Percentiles rank a stretch among this genome's conserved stretches.
These are phyloP conservation scores for Netelia fuscicornis DNA, from an alignment of 2,888 invertebrate species.

Conservation along the genomic window DNA sequence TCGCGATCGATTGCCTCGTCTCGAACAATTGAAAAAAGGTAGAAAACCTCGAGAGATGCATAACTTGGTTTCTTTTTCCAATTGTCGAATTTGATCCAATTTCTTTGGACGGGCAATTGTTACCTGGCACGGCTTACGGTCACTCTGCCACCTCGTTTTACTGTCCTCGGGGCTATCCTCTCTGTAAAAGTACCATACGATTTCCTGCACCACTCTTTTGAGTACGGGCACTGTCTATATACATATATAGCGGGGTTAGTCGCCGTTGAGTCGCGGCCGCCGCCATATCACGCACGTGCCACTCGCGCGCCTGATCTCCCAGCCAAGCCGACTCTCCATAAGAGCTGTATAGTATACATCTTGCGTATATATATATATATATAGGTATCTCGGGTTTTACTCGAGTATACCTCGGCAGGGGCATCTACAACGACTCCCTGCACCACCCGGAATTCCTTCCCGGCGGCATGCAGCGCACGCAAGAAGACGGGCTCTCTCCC, in stretches of 20 bases:
- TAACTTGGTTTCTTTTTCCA: no score
- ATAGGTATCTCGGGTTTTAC: conserved; percentile 4
- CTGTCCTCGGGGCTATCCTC: conserved; percentile 4
- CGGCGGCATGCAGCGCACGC: conserved; percentile 67
- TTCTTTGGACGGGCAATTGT: no score
- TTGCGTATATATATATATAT: neutral
- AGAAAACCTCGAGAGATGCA: no score
- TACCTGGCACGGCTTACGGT: neutral
- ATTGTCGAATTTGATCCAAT: no score
- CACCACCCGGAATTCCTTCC: conserved; percentile 68
- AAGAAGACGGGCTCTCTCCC: conserved; percentile 55
- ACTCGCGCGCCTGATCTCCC: conserved; percentile 61
- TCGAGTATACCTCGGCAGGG: conserved; percentile 39
- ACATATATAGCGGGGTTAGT: neutral
- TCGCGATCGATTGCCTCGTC: no score
- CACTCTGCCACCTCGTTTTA: conserved; percentile 52
- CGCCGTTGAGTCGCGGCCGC: conserved; percentile 53
- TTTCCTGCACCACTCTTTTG: neutral
- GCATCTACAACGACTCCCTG: conserved; percentile 52
- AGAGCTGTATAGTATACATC: conserved; percentile 29
- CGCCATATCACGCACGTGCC: conserved; percentile 68
- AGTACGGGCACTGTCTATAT: neutral
- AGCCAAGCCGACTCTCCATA: conserved; percentile 40
- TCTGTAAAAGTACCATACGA: neutral
- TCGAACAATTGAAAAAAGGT: no score